Evolutionary conservation across 2,797 vertebrate genomes (phyloP).

Genomic region (Prunella strophiata): DNA sequence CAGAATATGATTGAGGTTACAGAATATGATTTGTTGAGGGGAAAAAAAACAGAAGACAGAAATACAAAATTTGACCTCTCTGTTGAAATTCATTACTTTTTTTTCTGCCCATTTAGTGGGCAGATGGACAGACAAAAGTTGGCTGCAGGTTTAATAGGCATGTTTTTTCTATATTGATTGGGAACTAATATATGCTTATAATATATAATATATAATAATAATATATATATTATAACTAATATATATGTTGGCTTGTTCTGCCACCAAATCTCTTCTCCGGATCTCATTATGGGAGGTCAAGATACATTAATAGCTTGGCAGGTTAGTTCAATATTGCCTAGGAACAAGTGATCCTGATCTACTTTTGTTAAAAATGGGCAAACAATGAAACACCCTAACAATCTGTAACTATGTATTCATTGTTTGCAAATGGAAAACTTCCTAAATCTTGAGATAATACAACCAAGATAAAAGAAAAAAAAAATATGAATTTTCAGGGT

Average conservation of each 20-base stretch:
- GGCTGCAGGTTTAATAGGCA: not conserved
- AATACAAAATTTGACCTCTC: not conserved
- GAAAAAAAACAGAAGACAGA: not conserved
- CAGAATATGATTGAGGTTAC: not conserved
- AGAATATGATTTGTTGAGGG: not conserved
- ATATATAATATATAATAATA: too few relatives aligned
- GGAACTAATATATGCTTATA: not conserved
- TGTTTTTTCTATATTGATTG: not conserved
- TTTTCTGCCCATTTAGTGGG: not conserved
- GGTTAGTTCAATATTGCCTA: not conserved
- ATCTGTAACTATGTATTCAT: not conserved
- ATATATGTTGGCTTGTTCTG: fast-evolving
- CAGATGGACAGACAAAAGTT: not conserved
- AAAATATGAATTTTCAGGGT: not conserved
- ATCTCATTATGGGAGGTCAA: not conserved
- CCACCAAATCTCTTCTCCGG: not conserved
- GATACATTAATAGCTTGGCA: not conserved
- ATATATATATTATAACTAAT: too few relatives aligned
- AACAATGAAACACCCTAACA: not conserved
- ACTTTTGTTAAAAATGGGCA: not conserved
- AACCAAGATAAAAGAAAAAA: not conserved
- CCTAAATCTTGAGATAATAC: not conserved
- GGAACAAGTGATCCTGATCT: not conserved
- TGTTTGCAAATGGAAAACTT: not conserved
- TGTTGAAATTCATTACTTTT: not conserved